Conservation (phyloP, 2,113 vertebrate genomes). For the Protobothrops flavoviridis region DNA sequence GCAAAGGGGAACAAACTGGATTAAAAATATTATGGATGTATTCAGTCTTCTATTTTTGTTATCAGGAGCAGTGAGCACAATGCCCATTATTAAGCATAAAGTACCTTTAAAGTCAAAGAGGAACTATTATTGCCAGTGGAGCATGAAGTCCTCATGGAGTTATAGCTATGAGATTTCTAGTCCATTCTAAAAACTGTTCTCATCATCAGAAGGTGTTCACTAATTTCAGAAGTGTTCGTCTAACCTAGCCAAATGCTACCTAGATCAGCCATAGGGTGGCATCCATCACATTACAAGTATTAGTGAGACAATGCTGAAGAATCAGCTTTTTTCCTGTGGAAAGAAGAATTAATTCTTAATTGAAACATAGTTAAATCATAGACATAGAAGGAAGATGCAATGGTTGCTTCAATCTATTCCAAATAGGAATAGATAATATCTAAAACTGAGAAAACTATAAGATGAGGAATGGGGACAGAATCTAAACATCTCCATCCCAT, state of each 20-base stretch:
- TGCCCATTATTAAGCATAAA: neutral
- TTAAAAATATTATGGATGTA: constrained; percentile 7
- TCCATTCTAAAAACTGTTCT: neutral
- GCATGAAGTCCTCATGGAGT: neutral
- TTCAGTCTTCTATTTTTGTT: constrained; percentile 42
- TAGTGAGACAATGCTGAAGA: neutral
- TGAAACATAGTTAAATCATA: constrained; percentile 32
- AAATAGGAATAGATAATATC: neutral
- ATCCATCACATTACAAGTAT: constrained; percentile 31
- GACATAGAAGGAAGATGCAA: neutral
- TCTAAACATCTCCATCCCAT: neutral
- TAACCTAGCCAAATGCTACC: constrained; percentile 17
- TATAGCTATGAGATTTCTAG: constrained; percentile 16
- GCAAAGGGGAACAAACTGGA: constrained; percentile 21
- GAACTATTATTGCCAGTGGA: neutral
- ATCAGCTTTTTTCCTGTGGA: neutral
- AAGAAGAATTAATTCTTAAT: constrained; percentile 18
- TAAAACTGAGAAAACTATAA: constrained; percentile 1
- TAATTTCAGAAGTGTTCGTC: neutral
- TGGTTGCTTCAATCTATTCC: neutral
- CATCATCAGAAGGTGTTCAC: neutral
- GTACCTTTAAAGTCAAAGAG: constrained; percentile 1
- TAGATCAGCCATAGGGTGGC: constrained; percentile 70
- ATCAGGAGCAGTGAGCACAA: neutral
- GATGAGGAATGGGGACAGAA: neutral